Percentiles rank a stretch among this genome's conserved stretches.
These are phyloP conservation scores for Drosophila dunni DNA, from an alignment of 1,140 invertebrate species.

Conservation along the genomic window DNA sequence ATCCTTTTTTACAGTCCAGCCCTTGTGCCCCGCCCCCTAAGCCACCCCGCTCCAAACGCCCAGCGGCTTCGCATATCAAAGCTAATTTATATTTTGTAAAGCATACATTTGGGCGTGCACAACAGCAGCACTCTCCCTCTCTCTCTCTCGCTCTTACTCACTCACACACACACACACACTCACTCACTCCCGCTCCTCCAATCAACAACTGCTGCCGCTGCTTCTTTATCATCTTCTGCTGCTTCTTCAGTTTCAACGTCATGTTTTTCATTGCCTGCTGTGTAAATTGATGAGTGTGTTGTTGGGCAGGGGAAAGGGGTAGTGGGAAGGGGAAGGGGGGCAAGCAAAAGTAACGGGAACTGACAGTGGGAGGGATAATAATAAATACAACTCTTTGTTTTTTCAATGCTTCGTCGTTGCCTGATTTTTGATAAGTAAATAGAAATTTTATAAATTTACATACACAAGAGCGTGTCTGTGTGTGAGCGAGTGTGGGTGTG, in stretches of 20 bases:
- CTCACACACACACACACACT: too few relatives aligned
- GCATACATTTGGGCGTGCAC: constrained; percentile 74
- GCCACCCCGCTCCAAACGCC: constrained; percentile 3
- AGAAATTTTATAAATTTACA: constrained; percentile 81
- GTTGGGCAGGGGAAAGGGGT: background rate
- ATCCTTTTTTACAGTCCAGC: constrained; percentile 75
- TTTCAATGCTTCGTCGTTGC: constrained; percentile 52
- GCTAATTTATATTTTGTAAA: constrained; percentile 81
- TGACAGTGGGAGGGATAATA: constrained; percentile 36
- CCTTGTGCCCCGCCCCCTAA: constrained; percentile 5
- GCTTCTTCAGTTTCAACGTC: constrained; percentile 41
- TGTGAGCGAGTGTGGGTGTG: constrained; percentile 7
- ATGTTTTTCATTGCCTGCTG: constrained; percentile 44
- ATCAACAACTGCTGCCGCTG: constrained; percentile 26
- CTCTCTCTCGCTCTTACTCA: background rate
- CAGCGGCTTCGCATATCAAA: constrained; percentile 80
- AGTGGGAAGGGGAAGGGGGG: background rate
- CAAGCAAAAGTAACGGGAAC: background rate
- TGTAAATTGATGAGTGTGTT: constrained; percentile 25
- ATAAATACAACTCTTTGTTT: constrained; percentile 71
- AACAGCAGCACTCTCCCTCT: background rate
- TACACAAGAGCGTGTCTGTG: constrained; percentile 20
- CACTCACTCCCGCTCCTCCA: background rate
- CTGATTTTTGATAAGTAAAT: constrained; percentile 83
- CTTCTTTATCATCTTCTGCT: constrained; percentile 48